A percentile compares a stretch with the other conserved stretches of the same genome.
Evolutionary conservation across 2,888 invertebrate genomes (phyloP).

Genomic region (Germaria angustata): DNA sequence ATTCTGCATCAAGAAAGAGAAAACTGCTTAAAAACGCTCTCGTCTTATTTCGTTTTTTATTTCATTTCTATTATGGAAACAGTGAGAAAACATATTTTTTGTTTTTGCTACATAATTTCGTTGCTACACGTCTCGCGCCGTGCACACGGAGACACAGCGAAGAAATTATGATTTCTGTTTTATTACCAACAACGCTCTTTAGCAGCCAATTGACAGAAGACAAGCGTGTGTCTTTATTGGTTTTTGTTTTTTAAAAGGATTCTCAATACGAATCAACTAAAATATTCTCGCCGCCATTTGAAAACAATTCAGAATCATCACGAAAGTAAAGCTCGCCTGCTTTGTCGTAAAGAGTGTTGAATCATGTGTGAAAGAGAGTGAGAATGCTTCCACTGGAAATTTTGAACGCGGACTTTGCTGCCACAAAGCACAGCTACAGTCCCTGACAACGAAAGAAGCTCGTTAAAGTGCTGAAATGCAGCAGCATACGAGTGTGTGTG

Average conservation of each 20-base stretch:
- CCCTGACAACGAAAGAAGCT: conserved; percentile 9
- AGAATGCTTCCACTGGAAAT: conserved; percentile 18
- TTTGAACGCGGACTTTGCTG: conserved; percentile 11
- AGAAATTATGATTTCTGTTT: conserved; percentile 67
- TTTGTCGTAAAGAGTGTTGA: conserved; percentile 53
- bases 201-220: conserved; percentile 39
- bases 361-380: conserved; percentile 28
- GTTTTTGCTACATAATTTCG: conserved; percentile 70
- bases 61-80: conserved; percentile 69
- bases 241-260: conserved; percentile 47
- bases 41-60: conserved; percentile 72
- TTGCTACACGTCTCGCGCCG: conserved; percentile 52
- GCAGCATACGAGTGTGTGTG: conserved; percentile 50
- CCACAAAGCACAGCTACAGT: not conserved
- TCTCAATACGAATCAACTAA: conserved; percentile 1
- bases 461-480: conserved; percentile 49
- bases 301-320: conserved; percentile 10
- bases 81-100: conserved; percentile 72
- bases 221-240: conserved; percentile 42
- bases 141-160: conserved; percentile 45
- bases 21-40: conserved; percentile 77
- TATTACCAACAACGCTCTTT: conserved; percentile 62
- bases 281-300: conserved; percentile 32
- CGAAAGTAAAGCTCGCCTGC: conserved; percentile 53
- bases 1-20: conserved; percentile 96